Evolutionary conservation across 2,888 invertebrate species (phyloP).

Genomic region (Thumatha senex): DNA sequence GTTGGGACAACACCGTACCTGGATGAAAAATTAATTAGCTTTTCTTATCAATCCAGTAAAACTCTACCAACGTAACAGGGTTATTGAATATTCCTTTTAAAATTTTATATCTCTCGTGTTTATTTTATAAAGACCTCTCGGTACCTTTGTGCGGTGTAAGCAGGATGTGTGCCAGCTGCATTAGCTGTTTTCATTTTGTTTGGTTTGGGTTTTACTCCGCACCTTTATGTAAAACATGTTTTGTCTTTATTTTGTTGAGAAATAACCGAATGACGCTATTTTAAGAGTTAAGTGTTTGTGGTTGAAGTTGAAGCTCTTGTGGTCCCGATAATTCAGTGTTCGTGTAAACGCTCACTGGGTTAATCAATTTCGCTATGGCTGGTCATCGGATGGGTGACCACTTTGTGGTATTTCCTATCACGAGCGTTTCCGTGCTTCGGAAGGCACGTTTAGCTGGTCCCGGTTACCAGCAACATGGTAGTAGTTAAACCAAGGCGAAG

Average conservation of each 20-base stretch:
- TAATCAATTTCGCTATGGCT: too few species aligned
- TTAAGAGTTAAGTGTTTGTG: too few species aligned
- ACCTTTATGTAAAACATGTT: background rate
- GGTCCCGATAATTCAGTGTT: too few species aligned
- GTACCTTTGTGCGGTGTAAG: background rate
- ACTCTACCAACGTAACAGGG: conserved; percentile 5
- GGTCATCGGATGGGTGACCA: too few species aligned
- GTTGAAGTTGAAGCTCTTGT: too few species aligned
- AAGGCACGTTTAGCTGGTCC: too few species aligned
- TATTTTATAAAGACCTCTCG: conserved; percentile 6
- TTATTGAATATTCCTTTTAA: conserved; percentile 17
- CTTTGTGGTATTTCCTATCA: too few species aligned
- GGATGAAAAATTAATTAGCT: conserved; percentile 35
- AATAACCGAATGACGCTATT: background rate
- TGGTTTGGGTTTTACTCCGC: background rate
- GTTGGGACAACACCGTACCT: conserved; percentile 24
- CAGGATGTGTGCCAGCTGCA: background rate
- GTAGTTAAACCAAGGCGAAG: too few species aligned
- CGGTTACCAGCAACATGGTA: too few species aligned
- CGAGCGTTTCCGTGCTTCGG: too few species aligned
- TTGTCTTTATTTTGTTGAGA: background rate
- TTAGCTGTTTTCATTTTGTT: background rate
- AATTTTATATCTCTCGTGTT: conserved; percentile 12
- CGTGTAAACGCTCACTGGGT: too few species aligned
- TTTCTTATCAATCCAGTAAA: conserved; percentile 25